phyloP scores from a whole-genome alignment of 2,113 vertebrate genomes.

The Odocoileus virginianus region DNA sequence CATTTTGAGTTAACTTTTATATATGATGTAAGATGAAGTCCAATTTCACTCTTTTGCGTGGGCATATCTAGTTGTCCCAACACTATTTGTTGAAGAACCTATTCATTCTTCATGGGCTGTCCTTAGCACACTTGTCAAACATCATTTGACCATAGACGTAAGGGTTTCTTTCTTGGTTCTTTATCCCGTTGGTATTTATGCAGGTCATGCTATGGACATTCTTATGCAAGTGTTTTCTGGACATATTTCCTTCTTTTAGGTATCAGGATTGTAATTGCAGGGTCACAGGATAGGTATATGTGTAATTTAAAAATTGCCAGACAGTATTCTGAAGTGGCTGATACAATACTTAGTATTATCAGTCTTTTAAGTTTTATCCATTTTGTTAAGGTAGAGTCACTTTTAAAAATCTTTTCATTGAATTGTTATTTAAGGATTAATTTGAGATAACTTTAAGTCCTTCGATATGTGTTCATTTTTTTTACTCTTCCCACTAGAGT shows the following conservation, averaged over 20 bases:
- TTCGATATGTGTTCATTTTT: background rate
- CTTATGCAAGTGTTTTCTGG: background rate
- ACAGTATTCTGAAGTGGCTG: background rate
- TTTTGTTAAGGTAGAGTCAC: background rate
- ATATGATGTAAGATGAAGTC: background rate
- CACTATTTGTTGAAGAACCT: background rate
- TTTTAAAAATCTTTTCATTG: background rate
- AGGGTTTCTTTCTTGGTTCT: background rate
- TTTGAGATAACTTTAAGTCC: background rate
- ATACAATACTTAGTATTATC: background rate
- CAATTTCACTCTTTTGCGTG: background rate
- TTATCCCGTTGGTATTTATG: background rate
- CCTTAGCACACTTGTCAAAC: background rate
- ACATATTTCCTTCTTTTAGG: background rate
- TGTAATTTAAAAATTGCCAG: background rate
- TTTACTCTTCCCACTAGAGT: background rate
- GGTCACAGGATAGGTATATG: background rate
- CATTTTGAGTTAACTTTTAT: background rate
- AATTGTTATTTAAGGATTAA: background rate
- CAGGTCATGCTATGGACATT: background rate
- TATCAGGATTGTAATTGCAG: background rate
- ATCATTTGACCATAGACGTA: background rate
- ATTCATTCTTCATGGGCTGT: background rate
- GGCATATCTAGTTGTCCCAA: background rate
- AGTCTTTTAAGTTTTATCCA: background rate